Conservation (phyloP, 2,797 vertebrate genomes). For the Helicolenus hilgendorfi region DNA sequence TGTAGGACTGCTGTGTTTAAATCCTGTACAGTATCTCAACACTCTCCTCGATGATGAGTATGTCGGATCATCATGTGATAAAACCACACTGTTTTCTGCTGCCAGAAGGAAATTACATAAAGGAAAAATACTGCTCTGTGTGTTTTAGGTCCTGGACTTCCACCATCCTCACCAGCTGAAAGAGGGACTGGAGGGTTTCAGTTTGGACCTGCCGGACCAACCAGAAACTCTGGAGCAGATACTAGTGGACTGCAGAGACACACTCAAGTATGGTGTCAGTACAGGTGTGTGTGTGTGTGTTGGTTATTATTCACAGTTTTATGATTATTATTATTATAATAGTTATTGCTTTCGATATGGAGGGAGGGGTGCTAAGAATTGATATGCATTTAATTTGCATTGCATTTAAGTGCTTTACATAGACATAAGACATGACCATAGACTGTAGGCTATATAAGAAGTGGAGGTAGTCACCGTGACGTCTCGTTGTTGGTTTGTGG, state of each 20-base stretch:
- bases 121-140: neutral
- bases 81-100: neutral
- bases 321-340: neutral
- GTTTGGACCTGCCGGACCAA: slow-evolving; percentile 80
- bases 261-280: slow-evolving; percentile 88
- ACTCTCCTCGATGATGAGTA: neutral
- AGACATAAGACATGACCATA: neutral
- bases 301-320: neutral
- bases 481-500: neutral
- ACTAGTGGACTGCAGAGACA: slow-evolving; percentile 84
- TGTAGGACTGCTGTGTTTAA: neutral
- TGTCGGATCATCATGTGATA: neutral
- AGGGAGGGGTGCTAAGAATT: neutral
- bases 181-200: slow-evolving; percentile 88
- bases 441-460: neutral
- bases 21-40: neutral
- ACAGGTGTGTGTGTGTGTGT: slow-evolving; percentile 62
- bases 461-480: neutral
- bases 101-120: neutral
- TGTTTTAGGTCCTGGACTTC: slow-evolving; percentile 83
- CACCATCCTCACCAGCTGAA: slow-evolving; percentile 86
- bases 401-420: neutral
- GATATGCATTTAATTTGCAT: neutral
- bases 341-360: neutral
- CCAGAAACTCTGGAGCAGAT: slow-evolving; percentile 86